phyloP scores from a whole-genome alignment of 2,888 invertebrate species.

The Acleris holmiana region DNA sequence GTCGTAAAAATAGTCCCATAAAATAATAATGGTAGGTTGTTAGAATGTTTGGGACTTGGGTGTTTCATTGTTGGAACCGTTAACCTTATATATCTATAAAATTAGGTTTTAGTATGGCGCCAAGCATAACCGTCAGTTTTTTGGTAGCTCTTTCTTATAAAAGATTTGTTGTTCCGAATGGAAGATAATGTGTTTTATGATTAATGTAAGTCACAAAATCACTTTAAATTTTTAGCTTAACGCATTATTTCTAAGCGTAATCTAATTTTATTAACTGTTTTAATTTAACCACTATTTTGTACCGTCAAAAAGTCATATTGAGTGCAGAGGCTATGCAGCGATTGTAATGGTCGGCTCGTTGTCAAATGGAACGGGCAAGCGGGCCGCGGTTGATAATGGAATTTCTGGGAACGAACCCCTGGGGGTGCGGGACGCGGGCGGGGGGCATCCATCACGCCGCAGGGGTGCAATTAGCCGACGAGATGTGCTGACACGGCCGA shows the following conservation, averaged over 20 bases:
- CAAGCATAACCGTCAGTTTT: neutral
- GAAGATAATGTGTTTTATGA: neutral
- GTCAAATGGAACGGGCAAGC: constrained; percentile 64
- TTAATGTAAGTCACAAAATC: no score
- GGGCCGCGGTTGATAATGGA: constrained; percentile 71
- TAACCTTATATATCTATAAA: constrained; percentile 32
- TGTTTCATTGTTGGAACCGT: constrained; percentile 33
- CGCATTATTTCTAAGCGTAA: neutral
- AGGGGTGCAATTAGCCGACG: constrained; percentile 68
- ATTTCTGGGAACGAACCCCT: constrained; percentile 81
- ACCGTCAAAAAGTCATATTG: constrained; percentile 28
- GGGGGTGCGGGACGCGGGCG: constrained; percentile 65
- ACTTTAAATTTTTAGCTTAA: no score
- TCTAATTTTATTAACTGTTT: constrained; percentile 20
- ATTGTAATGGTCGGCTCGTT: constrained; percentile 36
- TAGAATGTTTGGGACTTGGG: constrained; percentile 33
- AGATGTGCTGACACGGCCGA: constrained; percentile 79
- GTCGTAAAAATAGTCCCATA: constrained; percentile 49
- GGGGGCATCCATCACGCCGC: constrained; percentile 77
- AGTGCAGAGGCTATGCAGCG: constrained; percentile 30
- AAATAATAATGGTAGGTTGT: constrained; percentile 38
- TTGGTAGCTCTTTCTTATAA: no score
- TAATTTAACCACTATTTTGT: constrained; percentile 20
- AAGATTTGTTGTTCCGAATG: no score
- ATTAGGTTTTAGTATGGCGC: constrained; percentile 35